These are phyloP conservation scores for Etheostoma nigrum DNA, from an alignment of 2,797 vertebrate genomes.

Conservation along the genomic window DNA sequence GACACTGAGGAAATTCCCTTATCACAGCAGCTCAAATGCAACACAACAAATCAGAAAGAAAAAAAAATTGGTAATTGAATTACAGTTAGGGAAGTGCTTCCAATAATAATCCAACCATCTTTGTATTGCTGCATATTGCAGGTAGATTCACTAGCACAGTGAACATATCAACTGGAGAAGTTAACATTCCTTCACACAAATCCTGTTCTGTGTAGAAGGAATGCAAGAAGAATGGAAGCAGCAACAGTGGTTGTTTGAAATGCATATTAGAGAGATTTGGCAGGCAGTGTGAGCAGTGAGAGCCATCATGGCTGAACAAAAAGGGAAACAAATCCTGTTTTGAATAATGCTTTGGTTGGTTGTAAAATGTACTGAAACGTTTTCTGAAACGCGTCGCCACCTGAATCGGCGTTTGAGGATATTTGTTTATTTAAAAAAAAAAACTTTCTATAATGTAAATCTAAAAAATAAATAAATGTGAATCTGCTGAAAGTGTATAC, in stretches of 20 bases:
- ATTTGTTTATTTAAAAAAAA: too few relatives aligned
- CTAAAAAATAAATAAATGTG: not conserved
- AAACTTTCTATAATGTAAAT: not conserved
- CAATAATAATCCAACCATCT: not conserved
- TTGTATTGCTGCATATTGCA: not conserved
- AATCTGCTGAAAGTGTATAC: not conserved
- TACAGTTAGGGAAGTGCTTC: not conserved
- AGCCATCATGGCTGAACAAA: slow-evolving; percentile 15
- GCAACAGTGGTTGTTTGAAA: slow-evolving; percentile 39
- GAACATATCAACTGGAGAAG: not conserved
- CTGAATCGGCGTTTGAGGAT: not conserved
- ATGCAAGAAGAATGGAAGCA: not conserved
- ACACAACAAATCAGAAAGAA: too few relatives aligned
- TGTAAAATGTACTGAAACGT: not conserved
- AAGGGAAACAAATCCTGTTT: not conserved
- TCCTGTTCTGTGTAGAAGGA: not conserved
- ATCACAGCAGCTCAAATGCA: too few relatives aligned
- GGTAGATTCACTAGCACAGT: not conserved
- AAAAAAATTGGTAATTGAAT: not conserved
- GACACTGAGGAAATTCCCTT: too few relatives aligned
- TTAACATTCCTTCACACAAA: not conserved
- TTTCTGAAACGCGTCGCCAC: not conserved
- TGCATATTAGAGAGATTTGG: slow-evolving; percentile 37
- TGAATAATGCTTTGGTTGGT: not conserved
- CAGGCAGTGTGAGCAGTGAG: slow-evolving; percentile 18